A percentile compares a stretch with the other conserved stretches of the same genome.
Evolutionary conservation across 2,797 vertebrate genomes (phyloP).

Genomic region (Eulemur rubriventer): DNA sequence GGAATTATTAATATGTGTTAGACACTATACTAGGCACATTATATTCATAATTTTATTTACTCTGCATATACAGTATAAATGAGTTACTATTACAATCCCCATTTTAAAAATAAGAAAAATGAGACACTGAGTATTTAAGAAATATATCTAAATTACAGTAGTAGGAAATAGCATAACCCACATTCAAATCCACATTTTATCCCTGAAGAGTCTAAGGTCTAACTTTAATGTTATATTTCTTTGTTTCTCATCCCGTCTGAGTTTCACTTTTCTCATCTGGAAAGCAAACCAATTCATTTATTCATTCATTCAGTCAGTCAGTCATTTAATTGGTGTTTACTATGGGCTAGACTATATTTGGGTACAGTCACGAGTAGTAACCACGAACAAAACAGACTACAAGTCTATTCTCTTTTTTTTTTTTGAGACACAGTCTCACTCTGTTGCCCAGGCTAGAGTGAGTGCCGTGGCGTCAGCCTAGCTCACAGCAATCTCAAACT

Average conservation of each 20-base stretch:
- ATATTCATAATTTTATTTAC: not conserved
- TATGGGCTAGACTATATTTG: not conserved
- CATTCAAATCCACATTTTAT: not conserved
- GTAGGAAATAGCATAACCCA: not conserved
- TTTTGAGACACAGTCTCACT: too few species aligned
- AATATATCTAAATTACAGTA: not conserved
- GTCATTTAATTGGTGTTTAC: not conserved
- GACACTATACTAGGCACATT: not conserved
- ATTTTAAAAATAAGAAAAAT: not conserved
- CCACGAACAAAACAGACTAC: not conserved
- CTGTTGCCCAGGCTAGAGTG: too few species aligned
- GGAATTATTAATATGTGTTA: not conserved
- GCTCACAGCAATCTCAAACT: too few species aligned
- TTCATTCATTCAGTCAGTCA: not conserved
- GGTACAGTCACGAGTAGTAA: not conserved
- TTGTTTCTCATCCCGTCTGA: not conserved
- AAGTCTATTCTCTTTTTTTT: too few species aligned
- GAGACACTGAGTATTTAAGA: not conserved
- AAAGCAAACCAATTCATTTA: not conserved
- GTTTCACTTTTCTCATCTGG: not conserved
- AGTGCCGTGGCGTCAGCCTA: too few species aligned
- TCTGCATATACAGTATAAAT: not conserved
- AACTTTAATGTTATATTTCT: not conserved
- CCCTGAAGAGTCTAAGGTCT: not conserved
- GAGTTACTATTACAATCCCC: not conserved